Evolutionary conservation across 2,888 invertebrate genomes (phyloP), one percentile per base, ranked within the genome.

Genomic region (Ochlodes sylvanus): DNA sequence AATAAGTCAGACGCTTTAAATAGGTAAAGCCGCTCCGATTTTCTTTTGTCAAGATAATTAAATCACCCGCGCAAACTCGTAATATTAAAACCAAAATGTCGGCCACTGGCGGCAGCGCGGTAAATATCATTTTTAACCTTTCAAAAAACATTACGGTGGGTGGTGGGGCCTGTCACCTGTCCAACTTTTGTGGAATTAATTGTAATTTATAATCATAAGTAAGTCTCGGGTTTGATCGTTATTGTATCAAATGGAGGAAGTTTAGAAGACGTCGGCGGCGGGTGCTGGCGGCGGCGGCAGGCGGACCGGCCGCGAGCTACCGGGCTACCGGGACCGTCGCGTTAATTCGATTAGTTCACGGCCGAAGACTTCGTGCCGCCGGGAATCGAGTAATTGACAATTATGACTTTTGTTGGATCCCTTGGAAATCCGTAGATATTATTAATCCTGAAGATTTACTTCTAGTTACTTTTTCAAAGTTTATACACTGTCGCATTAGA

Each of bases 181-280:
- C 14, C 15, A 38, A 41, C 38, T 41, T 57, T 57, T 14, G 19
- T 17, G 10, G 57, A 41, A 57, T 17, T 57, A n/a, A 50, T 62
- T 62, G 38, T 32, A 56, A 63, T 56, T 32, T 63, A 55, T 55
- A 52, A 63, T 63, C 42, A 55, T 41, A 21, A 54, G 42, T 42
- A 63, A 63, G 55, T 54, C 15, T 54, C 32, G 52, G 42, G 19
- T 21, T 58, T 44, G 12, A 5, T 55, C 54, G 63, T 55, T 63
- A 27, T 63, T 55, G 5, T 14, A 19, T 42, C 17, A 17, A 56
- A 42, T 12, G 10, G 38, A 55, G 21, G 42, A 63, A 63, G 27
- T 55, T 21, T 17, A 10, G 1, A 32, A 34, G 27, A 15, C 12
- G 55, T 21, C 27, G 44, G 41, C 19, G 2, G 27, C 27, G 5